Base-by-base conservation (phyloP, 2,113 vertebrate species). In the Micronycteris hirsuta region DNA sequence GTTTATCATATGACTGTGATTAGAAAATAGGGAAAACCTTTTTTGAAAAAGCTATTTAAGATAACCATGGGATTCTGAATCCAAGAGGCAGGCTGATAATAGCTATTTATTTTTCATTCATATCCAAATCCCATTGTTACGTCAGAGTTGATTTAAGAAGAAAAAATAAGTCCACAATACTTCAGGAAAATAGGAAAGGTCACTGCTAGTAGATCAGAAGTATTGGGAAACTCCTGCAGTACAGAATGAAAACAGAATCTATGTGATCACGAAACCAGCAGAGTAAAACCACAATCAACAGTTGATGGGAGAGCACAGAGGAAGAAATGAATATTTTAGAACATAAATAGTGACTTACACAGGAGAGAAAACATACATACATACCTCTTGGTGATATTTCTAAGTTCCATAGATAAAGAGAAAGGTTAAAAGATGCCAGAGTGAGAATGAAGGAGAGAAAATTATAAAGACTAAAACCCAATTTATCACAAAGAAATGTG, bases 171-270 rank as follows among this genome's bases (percentile, higher is more conserved):
- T 63, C 31, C 14, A 8, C 24, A 38, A 24, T 43, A 49, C 33
- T 89, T 43, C 7, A 41, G 41, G 49, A 95, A 95, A 78, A 24
- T 47, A 49, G 24, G n/a, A 77, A 19, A 86, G 14, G 63, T 94
- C 13, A 56, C 38, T 93, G 63, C 36, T 83, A 31, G 63, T 43
- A n/a, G 22, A 86, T 54, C 26, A 68, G 26, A 94, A 90, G 38
- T 95, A 95, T 82, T 85, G 19, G 85, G 33, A 93, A 93, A 91
- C 31, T 94, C 16, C 19, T 61, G 2, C 12, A 89, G 89, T 71
- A 36, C 9, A 86, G 28, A 94, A 86, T 41, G 17, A 31, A 87
- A 77, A 71, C 58, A 77, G 49, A 74, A 86, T 52, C 15, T 89
- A 3, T 92, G 2, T 93, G 56, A 73, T 89, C n/a, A 83, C 83